Evolutionary conservation across 2,113 vertebrate genomes (phyloP).

Genomic region (Todiramphus saurophagus): DNA sequence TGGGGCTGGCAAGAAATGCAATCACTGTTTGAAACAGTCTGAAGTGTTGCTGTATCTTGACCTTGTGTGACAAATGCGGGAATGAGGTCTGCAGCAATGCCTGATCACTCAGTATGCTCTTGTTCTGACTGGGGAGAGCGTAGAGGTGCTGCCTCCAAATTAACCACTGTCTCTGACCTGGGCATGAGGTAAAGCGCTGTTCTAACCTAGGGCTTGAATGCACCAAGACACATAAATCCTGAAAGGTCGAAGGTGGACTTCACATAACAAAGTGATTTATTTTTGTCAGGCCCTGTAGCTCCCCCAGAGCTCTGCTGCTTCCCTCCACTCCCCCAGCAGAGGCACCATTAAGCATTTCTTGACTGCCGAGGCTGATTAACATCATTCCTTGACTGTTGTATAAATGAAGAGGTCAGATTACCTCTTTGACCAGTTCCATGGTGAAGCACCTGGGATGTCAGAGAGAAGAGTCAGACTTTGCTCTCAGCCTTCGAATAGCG

Average conservation of each 20-base stretch:
- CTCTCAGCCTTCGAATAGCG: neutral
- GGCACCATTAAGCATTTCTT: neutral
- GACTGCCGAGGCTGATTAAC: neutral
- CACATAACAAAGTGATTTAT: neutral
- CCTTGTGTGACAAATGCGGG: neutral
- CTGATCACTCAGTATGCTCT: accelerated
- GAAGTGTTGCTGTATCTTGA: neutral
- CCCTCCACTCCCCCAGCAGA: neutral
- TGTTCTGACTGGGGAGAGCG: neutral
- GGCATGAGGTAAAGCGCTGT: neutral
- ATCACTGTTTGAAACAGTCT: neutral
- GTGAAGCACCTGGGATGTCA: neutral
- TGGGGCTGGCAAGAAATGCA: neutral
- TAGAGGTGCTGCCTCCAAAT: neutral
- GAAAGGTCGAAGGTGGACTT: neutral
- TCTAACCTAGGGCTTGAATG: neutral
- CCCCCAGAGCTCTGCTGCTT: neutral
- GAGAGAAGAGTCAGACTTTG: neutral
- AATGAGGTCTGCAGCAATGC: neutral
- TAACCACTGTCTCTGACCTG: neutral
- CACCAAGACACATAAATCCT: neutral
- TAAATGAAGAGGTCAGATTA: neutral
- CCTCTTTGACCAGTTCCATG: neutral
- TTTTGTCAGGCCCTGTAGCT: neutral
- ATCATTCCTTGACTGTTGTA: neutral